Evolutionary conservation across 1,140 invertebrate species (phyloP).

Genomic region (Neotoxoptera formosana): DNA sequence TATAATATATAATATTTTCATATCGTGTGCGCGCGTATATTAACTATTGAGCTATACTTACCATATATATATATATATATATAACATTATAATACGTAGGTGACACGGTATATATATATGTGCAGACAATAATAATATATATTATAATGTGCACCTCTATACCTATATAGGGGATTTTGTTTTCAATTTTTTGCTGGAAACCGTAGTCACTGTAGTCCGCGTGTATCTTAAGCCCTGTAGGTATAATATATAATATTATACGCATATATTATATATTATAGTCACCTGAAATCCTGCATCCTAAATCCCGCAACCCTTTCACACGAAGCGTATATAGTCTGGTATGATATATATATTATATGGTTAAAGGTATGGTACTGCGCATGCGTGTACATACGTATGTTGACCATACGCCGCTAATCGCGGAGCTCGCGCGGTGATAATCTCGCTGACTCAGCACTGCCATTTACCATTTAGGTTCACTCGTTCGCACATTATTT

Average conservation of each 20-base stretch:
- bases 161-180: not conserved
- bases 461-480: not conserved
- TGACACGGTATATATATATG: no score
- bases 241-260: not conserved
- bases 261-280: no score
- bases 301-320: not conserved
- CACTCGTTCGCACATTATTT: not conserved
- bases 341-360: no score
- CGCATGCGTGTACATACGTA: not conserved
- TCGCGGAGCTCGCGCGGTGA: not conserved
- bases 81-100: not conserved
- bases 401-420: not conserved
- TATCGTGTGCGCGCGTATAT: conserved; percentile 2
- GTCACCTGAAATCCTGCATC: not conserved
- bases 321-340: not conserved
- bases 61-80: no score
- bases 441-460: conserved; percentile 38
- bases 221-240: not conserved
- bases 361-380: not conserved
- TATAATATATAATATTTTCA: not conserved
- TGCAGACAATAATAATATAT: not conserved
- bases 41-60: not conserved
- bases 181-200: not conserved
- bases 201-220: not conserved
- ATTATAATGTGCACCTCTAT: no score